phyloP scores from a whole-genome alignment of 2,797 vertebrate genomes.

The Sarcophilus harrisii region DNA sequence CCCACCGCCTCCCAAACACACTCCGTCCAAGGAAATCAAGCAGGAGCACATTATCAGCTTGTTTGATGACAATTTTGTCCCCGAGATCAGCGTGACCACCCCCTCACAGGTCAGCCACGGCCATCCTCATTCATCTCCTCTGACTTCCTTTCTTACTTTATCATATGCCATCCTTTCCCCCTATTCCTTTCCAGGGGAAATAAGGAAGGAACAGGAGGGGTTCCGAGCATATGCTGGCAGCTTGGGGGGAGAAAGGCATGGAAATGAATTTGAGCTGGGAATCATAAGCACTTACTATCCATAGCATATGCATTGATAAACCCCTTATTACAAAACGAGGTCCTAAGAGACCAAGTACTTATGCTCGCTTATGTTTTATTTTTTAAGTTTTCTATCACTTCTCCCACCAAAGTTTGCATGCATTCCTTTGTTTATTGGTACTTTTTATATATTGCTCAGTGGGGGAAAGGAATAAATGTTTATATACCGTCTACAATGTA shows the following conservation, averaged over 20 bases:
- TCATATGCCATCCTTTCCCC: conserved; percentile 43
- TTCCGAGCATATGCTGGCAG: neutral
- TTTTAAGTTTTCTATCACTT: neutral
- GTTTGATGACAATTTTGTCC: conserved; percentile 96
- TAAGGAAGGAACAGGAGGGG: conserved; percentile 47
- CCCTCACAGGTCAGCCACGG: conserved; percentile 95
- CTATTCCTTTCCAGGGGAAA: conserved; percentile 71
- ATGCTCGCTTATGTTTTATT: neutral
- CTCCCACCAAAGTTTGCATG: neutral
- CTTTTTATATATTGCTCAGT: neutral
- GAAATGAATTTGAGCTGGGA: neutral
- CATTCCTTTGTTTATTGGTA: neutral
- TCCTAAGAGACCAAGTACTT: neutral
- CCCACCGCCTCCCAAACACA: conserved; percentile 98
- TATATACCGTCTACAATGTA: neutral
- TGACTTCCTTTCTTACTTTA: conserved; percentile 65
- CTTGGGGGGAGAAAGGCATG: conserved; percentile 7
- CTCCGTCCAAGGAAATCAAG: conserved; percentile 97
- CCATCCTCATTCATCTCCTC: conserved; percentile 74
- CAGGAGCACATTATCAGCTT: conserved; percentile 97
- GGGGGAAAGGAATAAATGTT: neutral
- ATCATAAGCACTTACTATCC: neutral
- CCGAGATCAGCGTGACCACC: conserved; percentile 97
- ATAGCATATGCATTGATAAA: neutral
- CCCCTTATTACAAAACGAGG: neutral